Evolutionary conservation across 2,797 vertebrate species (phyloP).

Genomic region (Squalus acanthias): DNA sequence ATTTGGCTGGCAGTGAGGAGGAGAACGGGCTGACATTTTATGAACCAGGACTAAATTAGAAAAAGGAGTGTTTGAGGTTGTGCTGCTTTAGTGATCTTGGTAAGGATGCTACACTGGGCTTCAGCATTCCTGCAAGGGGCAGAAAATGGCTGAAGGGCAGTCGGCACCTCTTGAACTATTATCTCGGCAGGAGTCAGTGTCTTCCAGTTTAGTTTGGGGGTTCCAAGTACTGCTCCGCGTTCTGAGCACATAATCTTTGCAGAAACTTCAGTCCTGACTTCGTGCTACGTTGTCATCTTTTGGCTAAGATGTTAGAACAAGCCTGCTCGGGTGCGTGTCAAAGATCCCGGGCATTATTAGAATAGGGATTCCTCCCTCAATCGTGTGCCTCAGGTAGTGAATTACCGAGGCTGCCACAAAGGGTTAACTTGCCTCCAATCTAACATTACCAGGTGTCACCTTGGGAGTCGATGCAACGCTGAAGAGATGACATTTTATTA

Average conservation of each 20-base stretch:
- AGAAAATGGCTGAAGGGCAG: not conserved
- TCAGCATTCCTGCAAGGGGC: not conserved
- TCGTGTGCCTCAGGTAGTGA: not conserved
- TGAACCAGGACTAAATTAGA: not conserved
- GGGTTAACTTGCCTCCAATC: not conserved
- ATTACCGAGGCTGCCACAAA: not conserved
- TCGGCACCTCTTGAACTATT: not conserved
- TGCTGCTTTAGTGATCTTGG: not conserved
- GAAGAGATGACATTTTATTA: not conserved
- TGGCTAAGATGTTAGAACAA: not conserved
- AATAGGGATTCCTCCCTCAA: not conserved
- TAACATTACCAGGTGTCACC: not conserved
- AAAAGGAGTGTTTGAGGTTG: not conserved
- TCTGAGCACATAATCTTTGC: not conserved
- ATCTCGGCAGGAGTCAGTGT: not conserved
- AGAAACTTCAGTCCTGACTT: no score
- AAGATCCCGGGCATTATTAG: not conserved
- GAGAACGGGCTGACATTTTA: not conserved
- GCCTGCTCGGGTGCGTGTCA: not conserved
- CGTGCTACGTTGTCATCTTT: no score
- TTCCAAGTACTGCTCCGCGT: no score
- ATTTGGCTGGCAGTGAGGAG: not conserved
- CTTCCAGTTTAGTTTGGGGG: not conserved
- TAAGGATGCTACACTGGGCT: not conserved
- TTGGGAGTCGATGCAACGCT: not conserved